Evolutionary conservation across 2,797 vertebrate genomes (phyloP), one percentile per base, ranked within the genome.

Genomic region (Micrastur ruficollis): DNA sequence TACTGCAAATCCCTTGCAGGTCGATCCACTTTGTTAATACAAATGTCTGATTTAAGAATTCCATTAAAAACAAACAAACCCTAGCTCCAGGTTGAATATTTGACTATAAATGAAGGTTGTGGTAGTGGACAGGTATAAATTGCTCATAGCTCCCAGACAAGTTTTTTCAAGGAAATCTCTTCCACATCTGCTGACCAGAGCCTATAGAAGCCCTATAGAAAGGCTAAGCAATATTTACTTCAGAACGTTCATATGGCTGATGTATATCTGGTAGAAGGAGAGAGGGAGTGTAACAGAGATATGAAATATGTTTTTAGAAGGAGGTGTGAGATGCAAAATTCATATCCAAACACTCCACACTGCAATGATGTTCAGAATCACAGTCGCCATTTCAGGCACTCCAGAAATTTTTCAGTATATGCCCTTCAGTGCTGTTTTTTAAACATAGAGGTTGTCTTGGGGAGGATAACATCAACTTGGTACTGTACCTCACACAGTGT

Each of bases 401-500:
- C 40, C 4, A 67, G 80, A 86, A 31, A 8, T 34, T 52, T 79
- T 91, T 89, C 61, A 67, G 7, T 65, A 9, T 47, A 50, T 67
- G 44, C 13, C 40, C 16, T 86, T 85, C n/a, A 38, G n/a, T 80
- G 52, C n/a, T 71, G 25, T 38, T 85, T 90, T 92, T 89, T 53
- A 84, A 73, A 67, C 12, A 25, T 2, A 63, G 36, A 67, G 31
- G 25, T 92, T 96, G n/a, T 80, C 81, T 78, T 67, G 47, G 23
- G 56, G 67, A 85, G 50, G 63, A 85, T 93, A 93, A 76, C 26
- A 82, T 78, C 27, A 71, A 22, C 58, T 74, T 89, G 40, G 56
- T 81, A 76, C 52, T 71, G 11, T 94, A 97, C 95, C 88, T 91
- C 97, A 97, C 95, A 95, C 94, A 72, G 74, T 34, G 88, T 85